Conservation (phyloP, 1,140 invertebrate genomes). For the Nixonia krombeini region DNA sequence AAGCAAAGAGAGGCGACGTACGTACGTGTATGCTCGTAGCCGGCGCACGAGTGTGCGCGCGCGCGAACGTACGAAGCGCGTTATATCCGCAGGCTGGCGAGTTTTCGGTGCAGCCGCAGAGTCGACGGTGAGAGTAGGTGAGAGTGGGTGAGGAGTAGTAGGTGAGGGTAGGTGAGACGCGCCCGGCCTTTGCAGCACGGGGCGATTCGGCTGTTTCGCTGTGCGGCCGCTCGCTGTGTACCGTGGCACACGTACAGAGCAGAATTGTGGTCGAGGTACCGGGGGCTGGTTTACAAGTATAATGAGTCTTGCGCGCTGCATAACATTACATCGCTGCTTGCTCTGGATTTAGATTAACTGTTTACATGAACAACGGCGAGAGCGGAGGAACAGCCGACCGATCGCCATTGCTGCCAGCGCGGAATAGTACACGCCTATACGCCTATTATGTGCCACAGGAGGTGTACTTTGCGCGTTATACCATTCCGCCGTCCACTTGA, state of each 20-base stretch:
- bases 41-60: too few relatives aligned
- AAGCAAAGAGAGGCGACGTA: too few relatives aligned
- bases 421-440: conserved; percentile 52
- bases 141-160: too few relatives aligned
- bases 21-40: too few relatives aligned
- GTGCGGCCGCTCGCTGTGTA: conserved; percentile 5
- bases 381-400: conserved; percentile 56
- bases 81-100: too few relatives aligned
- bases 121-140: conserved; percentile 28
- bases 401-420: conserved; percentile 56
- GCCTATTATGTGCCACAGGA: conserved; percentile 44
- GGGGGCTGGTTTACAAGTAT: conserved; percentile 72
- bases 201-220: too few relatives aligned
- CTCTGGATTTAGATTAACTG: conserved; percentile 73
- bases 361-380: conserved; percentile 63
- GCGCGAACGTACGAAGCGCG: too few relatives aligned
- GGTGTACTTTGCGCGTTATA: conserved; percentile 32
- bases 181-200: too few relatives aligned
- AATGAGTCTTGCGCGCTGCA: conserved; percentile 73
- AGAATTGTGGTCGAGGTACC: conserved; percentile 64
- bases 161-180: conserved; percentile 16
- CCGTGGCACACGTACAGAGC: conserved; percentile 31
- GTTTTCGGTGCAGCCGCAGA: not conserved
- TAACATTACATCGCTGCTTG: conserved; percentile 71
- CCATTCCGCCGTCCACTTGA: conserved; percentile 11